Evolutionary conservation across 2,888 invertebrate species (phyloP).

Genomic region (Busseola fusca): DNA sequence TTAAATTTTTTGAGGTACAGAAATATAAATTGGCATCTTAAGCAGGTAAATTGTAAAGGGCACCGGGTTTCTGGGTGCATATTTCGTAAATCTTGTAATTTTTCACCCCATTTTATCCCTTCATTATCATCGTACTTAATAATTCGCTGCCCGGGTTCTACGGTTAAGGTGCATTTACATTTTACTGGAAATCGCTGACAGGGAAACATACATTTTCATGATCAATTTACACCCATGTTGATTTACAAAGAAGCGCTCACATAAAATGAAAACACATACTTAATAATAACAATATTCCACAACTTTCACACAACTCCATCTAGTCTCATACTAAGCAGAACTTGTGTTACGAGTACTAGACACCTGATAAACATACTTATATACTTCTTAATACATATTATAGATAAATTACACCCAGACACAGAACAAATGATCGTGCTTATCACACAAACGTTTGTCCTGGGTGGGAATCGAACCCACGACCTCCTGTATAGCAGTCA

Average conservation of each 20-base stretch:
- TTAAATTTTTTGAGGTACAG: too few species aligned
- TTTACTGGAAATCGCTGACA: slow-evolving; percentile 3
- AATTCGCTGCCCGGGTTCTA: slow-evolving; percentile 36
- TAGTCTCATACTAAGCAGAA: too few species aligned
- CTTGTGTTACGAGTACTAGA: too few species aligned
- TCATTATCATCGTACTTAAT: slow-evolving; percentile 59
- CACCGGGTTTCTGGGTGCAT: slow-evolving; percentile 36
- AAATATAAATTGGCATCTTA: not conserved
- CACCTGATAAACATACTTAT: too few species aligned
- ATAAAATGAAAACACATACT: not conserved
- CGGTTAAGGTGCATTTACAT: slow-evolving; percentile 30
- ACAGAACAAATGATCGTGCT: too few species aligned
- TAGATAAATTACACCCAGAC: too few species aligned
- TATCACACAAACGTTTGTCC: too few species aligned
- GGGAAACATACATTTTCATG: not conserved
- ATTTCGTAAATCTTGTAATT: slow-evolving; percentile 55
- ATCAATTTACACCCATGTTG: not conserved
- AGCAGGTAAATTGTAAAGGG: slow-evolving; percentile 16
- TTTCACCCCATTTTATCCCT: slow-evolving; percentile 45
- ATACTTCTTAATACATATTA: too few species aligned
- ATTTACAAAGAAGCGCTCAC: not conserved
- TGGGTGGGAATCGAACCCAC: too few species aligned
- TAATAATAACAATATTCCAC: too few species aligned
- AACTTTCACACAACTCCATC: too few species aligned
- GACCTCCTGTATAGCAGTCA: too few species aligned